Percentiles rank a stretch among this genome's conserved stretches.
Conservation (phyloP, 2,113 vertebrate species). For the Neolamprologus kungweensis region DNA sequence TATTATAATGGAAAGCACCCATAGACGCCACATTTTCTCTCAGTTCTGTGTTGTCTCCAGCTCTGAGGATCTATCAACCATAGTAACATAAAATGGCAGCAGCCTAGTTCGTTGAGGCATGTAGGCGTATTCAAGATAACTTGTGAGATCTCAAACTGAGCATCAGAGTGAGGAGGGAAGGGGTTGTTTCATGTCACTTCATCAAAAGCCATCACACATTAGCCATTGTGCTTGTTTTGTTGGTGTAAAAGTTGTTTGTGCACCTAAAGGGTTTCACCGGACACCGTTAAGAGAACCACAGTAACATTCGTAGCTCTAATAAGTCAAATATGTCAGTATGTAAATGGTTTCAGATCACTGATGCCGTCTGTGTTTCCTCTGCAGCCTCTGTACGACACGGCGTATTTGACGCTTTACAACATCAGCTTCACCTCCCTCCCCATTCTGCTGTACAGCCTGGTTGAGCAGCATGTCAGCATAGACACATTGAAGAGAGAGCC, state of each 20-base stretch:
- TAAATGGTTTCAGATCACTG: neutral
- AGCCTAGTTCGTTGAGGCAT: neutral
- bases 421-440: slow-evolving; percentile 99
- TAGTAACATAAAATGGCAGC: neutral
- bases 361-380: neutral
- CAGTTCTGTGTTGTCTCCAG: neutral
- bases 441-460: slow-evolving; percentile 92
- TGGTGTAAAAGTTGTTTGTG: neutral
- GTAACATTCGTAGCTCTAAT: neutral
- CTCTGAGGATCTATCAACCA: neutral
- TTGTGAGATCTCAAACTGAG: neutral
- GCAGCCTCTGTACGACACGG: slow-evolving; percentile 96
- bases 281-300: neutral
- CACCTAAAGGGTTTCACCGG: neutral
- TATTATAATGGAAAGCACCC: neutral
- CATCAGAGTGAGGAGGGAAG: neutral
- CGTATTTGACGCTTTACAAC: slow-evolving; percentile 96
- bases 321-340: neutral
- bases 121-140: neutral
- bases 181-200: neutral
- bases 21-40: neutral
- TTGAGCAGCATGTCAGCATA: slow-evolving; percentile 87
- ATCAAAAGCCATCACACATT: neutral
- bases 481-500: slow-evolving; percentile 88
- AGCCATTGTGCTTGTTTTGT: neutral